Evolutionary conservation across 1,140 invertebrate genomes (phyloP).

Genomic region (Halesus radiatus): DNA sequence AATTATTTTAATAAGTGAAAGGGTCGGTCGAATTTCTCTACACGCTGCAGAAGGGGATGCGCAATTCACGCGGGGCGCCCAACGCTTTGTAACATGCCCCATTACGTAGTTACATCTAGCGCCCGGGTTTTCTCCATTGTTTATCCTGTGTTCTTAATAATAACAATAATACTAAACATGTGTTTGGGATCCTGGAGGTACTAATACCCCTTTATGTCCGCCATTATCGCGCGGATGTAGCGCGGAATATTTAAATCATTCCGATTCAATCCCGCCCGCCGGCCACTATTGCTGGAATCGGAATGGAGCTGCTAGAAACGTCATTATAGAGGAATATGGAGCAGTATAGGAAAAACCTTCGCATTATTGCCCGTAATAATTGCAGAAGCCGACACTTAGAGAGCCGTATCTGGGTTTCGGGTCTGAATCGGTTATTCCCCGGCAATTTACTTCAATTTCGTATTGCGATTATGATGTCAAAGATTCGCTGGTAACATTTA

Average conservation of each 20-base stretch:
- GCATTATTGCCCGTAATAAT: constrained; percentile 28
- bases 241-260: constrained; percentile 34
- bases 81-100: neutral
- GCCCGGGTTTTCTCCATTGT: constrained; percentile 32
- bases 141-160: constrained; percentile 32
- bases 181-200: constrained; percentile 26
- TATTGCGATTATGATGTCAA: constrained; percentile 41
- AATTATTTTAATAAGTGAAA: no score
- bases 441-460: constrained; percentile 15
- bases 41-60: no score
- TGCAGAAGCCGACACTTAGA: neutral
- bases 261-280: constrained; percentile 2
- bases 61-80: neutral
- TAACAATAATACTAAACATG: constrained; percentile 40
- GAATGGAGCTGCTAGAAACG: neutral
- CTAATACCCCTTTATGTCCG: constrained; percentile 32
- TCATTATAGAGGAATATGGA: neutral
- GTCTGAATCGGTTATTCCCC: neutral
- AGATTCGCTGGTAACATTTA: constrained; percentile 39
- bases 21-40: no score
- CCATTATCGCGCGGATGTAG: constrained; percentile 41
- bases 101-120: constrained; percentile 31
- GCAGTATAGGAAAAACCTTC: constrained; percentile 17
- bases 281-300: no score
- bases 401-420: constrained; percentile 8